A percentile compares a stretch with the other conserved stretches of the same genome.
These are phyloP conservation scores for Drosophila quasianomalipes DNA, from an alignment of 2,888 invertebrate species.

Conservation along the genomic window DNA sequence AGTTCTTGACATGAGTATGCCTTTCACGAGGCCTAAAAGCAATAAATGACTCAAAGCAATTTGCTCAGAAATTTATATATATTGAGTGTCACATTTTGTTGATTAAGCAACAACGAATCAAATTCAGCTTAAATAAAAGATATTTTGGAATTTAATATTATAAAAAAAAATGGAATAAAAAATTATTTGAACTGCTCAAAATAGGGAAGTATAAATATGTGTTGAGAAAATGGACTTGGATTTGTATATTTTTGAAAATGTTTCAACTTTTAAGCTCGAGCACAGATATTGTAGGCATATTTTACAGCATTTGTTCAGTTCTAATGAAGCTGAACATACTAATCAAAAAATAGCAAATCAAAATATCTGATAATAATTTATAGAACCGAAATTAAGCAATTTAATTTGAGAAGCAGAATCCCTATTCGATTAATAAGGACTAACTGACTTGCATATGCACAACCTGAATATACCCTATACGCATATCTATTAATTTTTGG, in stretches of 20 bases:
- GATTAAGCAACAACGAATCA: not conserved
- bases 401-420: not conserved
- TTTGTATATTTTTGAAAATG: not conserved
- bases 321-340: not conserved
- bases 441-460: not conserved
- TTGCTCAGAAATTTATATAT: not conserved
- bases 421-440: not conserved
- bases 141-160: too few relatives aligned
- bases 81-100: not conserved
- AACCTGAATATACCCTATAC: not conserved
- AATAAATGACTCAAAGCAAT: not conserved
- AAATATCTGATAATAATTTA: not conserved
- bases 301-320: not conserved
- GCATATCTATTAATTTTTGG: not conserved
- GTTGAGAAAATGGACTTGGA: not conserved
- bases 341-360: not conserved
- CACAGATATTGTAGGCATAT: not conserved
- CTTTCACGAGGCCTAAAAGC: not conserved
- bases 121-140: not conserved
- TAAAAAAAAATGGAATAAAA: not conserved
- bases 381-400: not conserved
- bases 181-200: not conserved
- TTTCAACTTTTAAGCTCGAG: not conserved
- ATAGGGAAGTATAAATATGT: not conserved
- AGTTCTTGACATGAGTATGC: not conserved